Base-by-base conservation (phyloP, 1,140 invertebrate genomes). In the Drosophila kohkoa region DNA sequence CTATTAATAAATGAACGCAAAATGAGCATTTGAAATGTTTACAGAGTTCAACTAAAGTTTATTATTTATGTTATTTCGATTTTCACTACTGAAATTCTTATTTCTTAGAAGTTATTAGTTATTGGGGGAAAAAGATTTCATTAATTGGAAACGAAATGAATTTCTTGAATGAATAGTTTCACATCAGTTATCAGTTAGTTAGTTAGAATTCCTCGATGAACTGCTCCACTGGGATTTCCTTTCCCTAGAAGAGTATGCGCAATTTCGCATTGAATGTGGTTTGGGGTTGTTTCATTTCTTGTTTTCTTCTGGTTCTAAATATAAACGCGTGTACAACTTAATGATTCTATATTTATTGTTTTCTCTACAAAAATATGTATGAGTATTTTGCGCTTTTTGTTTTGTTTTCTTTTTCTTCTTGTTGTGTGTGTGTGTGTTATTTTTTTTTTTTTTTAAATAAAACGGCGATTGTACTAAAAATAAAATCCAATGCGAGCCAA, bases 331-430 rank as follows among this genome's bases (percentile, higher is more conserved):
- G 89, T 91, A 89, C 81, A 91, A 91, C 85, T 91, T 89, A 91
- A 91, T 90, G 89, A 91, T 89, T 91, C 89, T 91, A 91, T 91
- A 91, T 91, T 91, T 91, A 91, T 91, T 91, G 89, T 91, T 89
- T 89, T 89, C 89, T 91, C 83, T 91, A 91, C 89, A 80, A 91
- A 91, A 90, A 91, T 91, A 91, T 91, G 85, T 89, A 81, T 73
- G 81, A 88, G 79, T 91, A 91, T 91, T 91, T 90, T 90, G 89
- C 89, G 89, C 91, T 91, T 88, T 59, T 38, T 72, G 32, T 38
- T 59, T 25, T 43, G 11, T 25, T 55, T 49, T 49, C 2, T 25
- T 38, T 54, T 55, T 48, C 48, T 28, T 54, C 10, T 30, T 43
- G 38, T 52, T 60, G 48, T 20, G 20, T 20, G 20, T 25, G 20